Conservation (phyloP, 1,140 invertebrate species). For the Megalonaias nervosa region DNA sequence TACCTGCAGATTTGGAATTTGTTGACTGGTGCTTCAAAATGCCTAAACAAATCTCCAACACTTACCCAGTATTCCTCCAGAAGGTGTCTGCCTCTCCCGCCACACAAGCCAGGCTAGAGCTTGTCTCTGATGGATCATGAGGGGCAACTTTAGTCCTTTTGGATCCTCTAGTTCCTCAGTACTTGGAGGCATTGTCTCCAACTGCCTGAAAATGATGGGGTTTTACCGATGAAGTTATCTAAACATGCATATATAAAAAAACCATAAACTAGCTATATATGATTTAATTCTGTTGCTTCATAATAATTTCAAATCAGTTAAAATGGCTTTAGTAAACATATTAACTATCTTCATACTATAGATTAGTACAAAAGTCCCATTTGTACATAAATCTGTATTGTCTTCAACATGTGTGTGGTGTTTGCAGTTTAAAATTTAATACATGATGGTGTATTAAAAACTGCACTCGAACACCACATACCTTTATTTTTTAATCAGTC, state of each 20-base stretch:
- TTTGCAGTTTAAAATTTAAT: no score
- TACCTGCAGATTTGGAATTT: constrained; percentile 37
- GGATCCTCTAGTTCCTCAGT: constrained; percentile 77
- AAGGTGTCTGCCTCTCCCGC: constrained; percentile 87
- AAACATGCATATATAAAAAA: not conserved
- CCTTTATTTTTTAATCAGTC: no score
- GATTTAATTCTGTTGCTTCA: no score
- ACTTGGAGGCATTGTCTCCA: constrained; percentile 73
- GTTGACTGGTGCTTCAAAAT: constrained; percentile 1
- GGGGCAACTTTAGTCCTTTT: constrained; percentile 74
- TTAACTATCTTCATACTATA: no score
- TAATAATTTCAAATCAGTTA: no score
- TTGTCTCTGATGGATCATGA: constrained; percentile 91
- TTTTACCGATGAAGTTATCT: not conserved
- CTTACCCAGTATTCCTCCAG: constrained; percentile 79
- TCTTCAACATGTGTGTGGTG: no score
- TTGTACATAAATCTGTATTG: no score
- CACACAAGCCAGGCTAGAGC: constrained; percentile 91
- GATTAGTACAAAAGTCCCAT: no score
- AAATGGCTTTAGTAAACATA: no score
- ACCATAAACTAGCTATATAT: no score
- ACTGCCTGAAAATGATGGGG: constrained; percentile 50
- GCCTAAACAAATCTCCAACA: constrained; percentile 41
- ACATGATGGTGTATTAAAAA: no score
- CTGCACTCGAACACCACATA: no score